Percentiles rank a stretch among this genome's conserved stretches.
Conservation (phyloP, 2,888 invertebrate genomes). For the Exephanes ischioxanthus region DNA sequence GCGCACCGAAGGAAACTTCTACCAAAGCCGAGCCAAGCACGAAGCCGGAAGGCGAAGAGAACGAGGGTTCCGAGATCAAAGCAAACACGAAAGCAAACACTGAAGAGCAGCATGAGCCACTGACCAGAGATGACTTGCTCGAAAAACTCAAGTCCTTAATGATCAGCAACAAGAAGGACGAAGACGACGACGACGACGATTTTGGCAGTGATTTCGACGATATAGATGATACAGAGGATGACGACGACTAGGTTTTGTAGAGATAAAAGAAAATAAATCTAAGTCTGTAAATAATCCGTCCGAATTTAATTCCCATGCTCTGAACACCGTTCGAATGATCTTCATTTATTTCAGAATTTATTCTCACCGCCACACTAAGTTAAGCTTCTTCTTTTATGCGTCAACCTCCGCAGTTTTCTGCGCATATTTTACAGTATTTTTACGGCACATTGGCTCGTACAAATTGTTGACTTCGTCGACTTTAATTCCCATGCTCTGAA, state of each 20-base stretch:
- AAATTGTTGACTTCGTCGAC: background rate
- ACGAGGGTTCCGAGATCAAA: conserved; percentile 50
- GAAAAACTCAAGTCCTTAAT: conserved; percentile 74
- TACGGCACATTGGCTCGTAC: background rate
- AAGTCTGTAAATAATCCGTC: conserved; percentile 46
- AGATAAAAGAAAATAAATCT: conserved; percentile 57
- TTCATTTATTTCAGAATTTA: conserved; percentile 50
- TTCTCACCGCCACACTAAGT: conserved; percentile 38
- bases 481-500: conserved; percentile 41
- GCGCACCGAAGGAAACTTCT: conserved; percentile 48
- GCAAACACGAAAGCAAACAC: background rate
- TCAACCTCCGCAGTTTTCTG: conserved; percentile 44
- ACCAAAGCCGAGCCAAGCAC: conserved; percentile 14
- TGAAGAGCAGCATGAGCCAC: conserved; percentile 26
- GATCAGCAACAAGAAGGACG: conserved; percentile 55
- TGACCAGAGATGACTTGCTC: conserved; percentile 73
- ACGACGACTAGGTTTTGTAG: conserved; percentile 59
- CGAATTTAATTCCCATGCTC: conserved; percentile 18
- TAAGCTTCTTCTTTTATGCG: conserved; percentile 24
- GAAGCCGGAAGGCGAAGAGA: conserved; percentile 42
- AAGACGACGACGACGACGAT: conserved; percentile 63
- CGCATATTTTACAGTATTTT: conserved; percentile 50
- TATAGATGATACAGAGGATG: background rate
- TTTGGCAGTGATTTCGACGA: conserved; percentile 60
- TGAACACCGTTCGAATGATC: conserved; percentile 49